Evolutionary conservation across 2,888 invertebrate genomes (phyloP), one percentile per base, ranked within the genome.

Genomic region (Luperina nickerlii): DNA sequence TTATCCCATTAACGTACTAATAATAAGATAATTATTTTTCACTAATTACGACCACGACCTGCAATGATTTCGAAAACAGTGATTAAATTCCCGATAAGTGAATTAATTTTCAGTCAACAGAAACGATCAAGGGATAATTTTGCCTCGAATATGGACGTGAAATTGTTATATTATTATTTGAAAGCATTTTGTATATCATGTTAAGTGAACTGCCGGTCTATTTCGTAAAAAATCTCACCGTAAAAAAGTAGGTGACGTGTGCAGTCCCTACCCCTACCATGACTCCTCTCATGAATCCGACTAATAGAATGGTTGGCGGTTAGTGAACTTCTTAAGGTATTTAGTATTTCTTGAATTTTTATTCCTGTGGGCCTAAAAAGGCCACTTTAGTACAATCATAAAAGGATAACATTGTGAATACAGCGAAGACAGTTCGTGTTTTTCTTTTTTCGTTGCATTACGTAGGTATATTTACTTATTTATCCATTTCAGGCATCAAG

Each of bases 71-170:
- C 54, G 45, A 13, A 57, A 71, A 48, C 38, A 51, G n/a, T 78
- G 54, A 83, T 77, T 71, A n/a, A 66, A 51, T 77, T 83, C 15
- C 32, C 38, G 18, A n/a, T 54, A 48, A 15, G 9, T 54, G 27
- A 67, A 81, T 78, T 84, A 78, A 72, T 9, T 78, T 72, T 15
- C 45, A 66, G 20, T 62, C 27, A 69, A 27, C 51, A 67, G 15
- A 38, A 54, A n/a, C 38, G 60, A 72, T 32, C 24, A 42, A 51
- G 48, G 27, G 24, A 48, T 24, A 45, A 48, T 57, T 74, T 68
- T 38, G 6, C 18, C 9, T 20, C 27, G 8, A 81, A 80, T 13
- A 42, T 48, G 13, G 57, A 69, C 15, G 5, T 7, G 24, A 27
- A 15, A 42, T 65, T 38, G 7, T 13, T 11, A 5, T 38, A 27